Conservation (phyloP, 2,797 vertebrate species). For the Pantherophis alleghaniensis region DNA sequence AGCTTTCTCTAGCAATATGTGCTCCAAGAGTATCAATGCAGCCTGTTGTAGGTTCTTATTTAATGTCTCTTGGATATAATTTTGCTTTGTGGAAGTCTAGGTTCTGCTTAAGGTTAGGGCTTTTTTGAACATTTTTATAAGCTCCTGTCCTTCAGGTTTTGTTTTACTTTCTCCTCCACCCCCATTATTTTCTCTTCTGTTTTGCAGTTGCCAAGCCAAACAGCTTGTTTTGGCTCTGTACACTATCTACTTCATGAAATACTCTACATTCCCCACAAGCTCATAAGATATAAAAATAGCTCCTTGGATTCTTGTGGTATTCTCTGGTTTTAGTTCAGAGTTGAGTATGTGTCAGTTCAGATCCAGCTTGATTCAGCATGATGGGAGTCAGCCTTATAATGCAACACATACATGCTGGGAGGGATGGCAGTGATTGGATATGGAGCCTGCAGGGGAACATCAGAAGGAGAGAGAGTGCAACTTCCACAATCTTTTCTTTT, state of each 20-base stretch:
- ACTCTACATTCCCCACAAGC: slow-evolving; percentile 69
- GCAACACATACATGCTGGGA: neutral
- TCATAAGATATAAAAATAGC: slow-evolving; percentile 69
- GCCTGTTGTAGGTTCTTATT: slow-evolving; percentile 33
- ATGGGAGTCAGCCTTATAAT: neutral
- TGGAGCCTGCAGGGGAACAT: neutral
- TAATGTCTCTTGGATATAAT: neutral
- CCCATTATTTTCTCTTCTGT: neutral
- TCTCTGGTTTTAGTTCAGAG: slow-evolving; percentile 59
- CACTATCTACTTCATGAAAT: slow-evolving; percentile 62
- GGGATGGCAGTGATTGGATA: too few relatives aligned
- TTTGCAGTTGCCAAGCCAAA: slow-evolving; percentile 65
- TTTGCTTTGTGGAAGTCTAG: slow-evolving; percentile 22
- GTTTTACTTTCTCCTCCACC: slow-evolving; percentile 45
- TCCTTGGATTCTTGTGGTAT: slow-evolving; percentile 56
- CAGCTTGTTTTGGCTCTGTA: slow-evolving; percentile 63
- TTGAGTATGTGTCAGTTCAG: slow-evolving; percentile 36
- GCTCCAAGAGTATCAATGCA: slow-evolving; percentile 22
- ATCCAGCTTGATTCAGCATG: slow-evolving; percentile 27
- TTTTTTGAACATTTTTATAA: slow-evolving; percentile 15
- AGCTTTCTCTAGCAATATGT: neutral
- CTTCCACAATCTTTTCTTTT: neutral
- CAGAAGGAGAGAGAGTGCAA: neutral
- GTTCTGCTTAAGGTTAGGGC: slow-evolving; percentile 29
- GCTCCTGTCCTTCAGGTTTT: slow-evolving; percentile 47